Evolutionary conservation across 2,797 vertebrate species (phyloP).

Genomic region (Hemitrygon akajei): DNA sequence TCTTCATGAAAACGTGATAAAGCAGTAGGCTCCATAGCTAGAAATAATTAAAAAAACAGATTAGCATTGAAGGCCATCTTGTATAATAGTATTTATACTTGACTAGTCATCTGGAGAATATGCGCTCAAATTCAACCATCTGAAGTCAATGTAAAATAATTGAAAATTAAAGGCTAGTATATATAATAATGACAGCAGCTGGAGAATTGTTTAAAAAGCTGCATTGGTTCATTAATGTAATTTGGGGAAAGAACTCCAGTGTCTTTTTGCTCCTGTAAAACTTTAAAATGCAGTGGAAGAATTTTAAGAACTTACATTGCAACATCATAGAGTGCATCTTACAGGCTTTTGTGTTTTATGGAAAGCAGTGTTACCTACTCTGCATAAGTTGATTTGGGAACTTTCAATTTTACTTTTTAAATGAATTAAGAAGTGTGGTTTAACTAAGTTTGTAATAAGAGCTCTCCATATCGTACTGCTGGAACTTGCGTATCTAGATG

Average conservation of each 20-base stretch:
- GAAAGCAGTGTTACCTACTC: not conserved
- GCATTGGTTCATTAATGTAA: not conserved
- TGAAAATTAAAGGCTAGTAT: not conserved
- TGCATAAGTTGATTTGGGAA: too few species aligned
- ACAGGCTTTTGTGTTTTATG: not conserved
- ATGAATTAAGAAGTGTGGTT: not conserved
- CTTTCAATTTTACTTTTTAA: not conserved
- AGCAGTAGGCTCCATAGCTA: not conserved
- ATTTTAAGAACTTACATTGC: not conserved
- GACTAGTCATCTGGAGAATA: not conserved
- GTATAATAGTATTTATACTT: not conserved
- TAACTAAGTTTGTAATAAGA: not conserved
- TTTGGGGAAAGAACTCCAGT: not conserved
- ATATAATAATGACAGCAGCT: not conserved
- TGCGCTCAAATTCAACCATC: not conserved
- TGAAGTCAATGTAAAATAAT: not conserved
- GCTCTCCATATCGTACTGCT: too few species aligned
- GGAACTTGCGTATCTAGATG: too few species aligned
- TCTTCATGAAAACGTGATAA: not conserved
- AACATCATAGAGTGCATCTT: not conserved
- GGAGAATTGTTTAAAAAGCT: not conserved
- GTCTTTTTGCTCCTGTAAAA: not conserved
- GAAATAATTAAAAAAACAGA: not conserved
- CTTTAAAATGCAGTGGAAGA: not conserved
- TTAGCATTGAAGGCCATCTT: not conserved